Conservation (phyloP, 1,140 invertebrate species). For the Drosophila guanche region DNA sequence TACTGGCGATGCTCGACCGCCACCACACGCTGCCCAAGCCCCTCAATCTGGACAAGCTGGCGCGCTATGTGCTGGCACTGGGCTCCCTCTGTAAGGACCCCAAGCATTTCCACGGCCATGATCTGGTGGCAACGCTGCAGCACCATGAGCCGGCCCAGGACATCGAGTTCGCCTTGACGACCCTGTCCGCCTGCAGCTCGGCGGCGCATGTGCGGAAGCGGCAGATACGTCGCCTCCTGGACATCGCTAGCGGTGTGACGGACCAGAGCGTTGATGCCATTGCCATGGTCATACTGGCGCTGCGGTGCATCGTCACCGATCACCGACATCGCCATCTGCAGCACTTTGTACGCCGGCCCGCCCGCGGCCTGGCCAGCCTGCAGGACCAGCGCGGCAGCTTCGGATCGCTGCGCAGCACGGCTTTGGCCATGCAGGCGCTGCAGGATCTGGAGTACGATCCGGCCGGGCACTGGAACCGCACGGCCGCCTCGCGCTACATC, state of each 20-base stretch:
- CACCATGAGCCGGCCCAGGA: conserved; percentile 89
- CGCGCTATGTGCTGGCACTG: conserved; percentile 89
- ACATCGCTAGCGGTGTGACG: conserved; percentile 90
- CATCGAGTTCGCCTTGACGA: conserved; percentile 88
- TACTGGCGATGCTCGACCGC: conserved; percentile 88
- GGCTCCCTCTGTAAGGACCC: conserved; percentile 92
- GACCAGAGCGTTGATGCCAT: conserved; percentile 93
- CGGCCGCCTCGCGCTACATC: conserved; percentile 89
- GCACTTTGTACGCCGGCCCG: conserved; percentile 90
- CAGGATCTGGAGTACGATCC: conserved; percentile 88
- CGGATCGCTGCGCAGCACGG: conserved; percentile 91
- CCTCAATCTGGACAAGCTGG: conserved; percentile 89
- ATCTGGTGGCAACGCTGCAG: conserved; percentile 89
- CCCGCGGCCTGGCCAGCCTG: conserved; percentile 89
- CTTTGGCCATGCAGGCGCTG: conserved; percentile 90
- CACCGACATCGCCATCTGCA: conserved; percentile 91
- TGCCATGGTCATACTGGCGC: conserved; percentile 91
- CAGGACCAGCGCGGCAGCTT: conserved; percentile 92
- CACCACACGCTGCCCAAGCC: conserved; percentile 84
- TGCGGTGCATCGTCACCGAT: conserved; percentile 93
- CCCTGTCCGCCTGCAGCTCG: conserved; percentile 89
- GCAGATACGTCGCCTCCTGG: conserved; percentile 89
- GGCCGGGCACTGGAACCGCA: conserved; percentile 89
- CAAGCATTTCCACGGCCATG: conserved; percentile 91
- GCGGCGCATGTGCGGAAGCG: conserved; percentile 91